Percentiles rank a stretch among this genome's conserved stretches.
Evolutionary conservation across 2,113 vertebrate species (phyloP).

Genomic region (Felis chaus): DNA sequence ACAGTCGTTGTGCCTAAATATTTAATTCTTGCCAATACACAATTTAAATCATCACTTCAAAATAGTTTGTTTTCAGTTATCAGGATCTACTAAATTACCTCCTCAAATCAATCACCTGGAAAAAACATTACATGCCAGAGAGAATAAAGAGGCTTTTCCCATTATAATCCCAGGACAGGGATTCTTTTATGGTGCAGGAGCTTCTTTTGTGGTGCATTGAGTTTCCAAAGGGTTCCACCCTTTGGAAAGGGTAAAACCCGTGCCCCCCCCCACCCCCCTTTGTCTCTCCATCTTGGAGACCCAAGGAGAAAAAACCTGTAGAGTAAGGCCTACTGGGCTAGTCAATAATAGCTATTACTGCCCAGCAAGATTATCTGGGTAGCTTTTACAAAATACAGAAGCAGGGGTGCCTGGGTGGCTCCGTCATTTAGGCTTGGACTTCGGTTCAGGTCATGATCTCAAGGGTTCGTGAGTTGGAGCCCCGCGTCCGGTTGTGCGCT

Average conservation of each 20-base stretch:
- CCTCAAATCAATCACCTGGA: slow-evolving; percentile 61
- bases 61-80: slow-evolving; percentile 62
- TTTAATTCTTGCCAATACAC: slow-evolving; percentile 54
- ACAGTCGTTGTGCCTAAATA: slow-evolving; percentile 61
- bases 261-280: neutral
- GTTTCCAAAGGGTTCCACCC: neutral
- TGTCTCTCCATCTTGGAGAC: neutral
- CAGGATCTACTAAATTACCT: slow-evolving; percentile 61
- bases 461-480: too few relatives aligned
- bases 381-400: neutral
- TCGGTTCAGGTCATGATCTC: too few relatives aligned
- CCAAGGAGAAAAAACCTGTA: neutral
- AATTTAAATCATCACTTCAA: slow-evolving; percentile 65
- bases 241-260: too few relatives aligned
- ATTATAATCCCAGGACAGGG: neutral
- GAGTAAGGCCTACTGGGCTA: neutral
- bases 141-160: slow-evolving; percentile 50
- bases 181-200: neutral
- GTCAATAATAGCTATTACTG: neutral
- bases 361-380: neutral
- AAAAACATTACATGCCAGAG: slow-evolving; percentile 48
- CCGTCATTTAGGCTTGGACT: too few relatives aligned
- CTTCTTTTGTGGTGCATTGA: neutral
- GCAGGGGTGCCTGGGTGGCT: neutral
- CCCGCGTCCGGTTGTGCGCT: too few relatives aligned